Evolutionary conservation across 2,888 invertebrate genomes (phyloP), one percentile per base, ranked within the genome.

Genomic region (Polydesmus complanatus): DNA sequence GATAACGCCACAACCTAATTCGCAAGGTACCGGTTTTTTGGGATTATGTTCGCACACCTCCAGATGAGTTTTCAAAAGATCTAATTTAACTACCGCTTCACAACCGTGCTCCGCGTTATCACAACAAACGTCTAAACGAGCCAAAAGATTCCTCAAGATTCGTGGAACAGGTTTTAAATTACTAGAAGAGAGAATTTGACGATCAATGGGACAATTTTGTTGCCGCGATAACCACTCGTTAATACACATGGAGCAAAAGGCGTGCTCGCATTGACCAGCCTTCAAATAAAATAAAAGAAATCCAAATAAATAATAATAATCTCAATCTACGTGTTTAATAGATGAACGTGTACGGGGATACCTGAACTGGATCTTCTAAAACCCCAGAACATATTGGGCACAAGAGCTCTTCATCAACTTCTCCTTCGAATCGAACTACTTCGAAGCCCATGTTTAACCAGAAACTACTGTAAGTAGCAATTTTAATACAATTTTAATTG

Each of bases 381-480:
- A 96, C 95, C 66, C 90, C 89, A 65, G 92, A 90, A 77, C 95
- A 96, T 76, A 96, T 95, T 66, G 95, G 89, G 72, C 95, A 96
- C 69, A 95, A 83, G 65, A 96, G 80, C 78, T 96, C 96, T 79
- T 95, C 95, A 77, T 96, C 95, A 68, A 96, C 94, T 74, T 89
- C 89, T 71, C 91, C 91, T 78, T 90, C 86, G 80, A 96, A 95
- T 72, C 95, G 83, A 77, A 83, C 85, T 69, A 91, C 81, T 78
- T 95, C 95, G 80, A 88, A 95, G 71, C 95, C 95, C 95, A 96
- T 96, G n/a, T n/a, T n/a, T n/a, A n/a, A n/a, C n/a, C n/a, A n/a
- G n/a, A n/a, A n/a, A n/a, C n/a, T n/a, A n/a, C n/a, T n/a, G n/a
- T n/a, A n/a, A n/a, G n/a, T n/a, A n/a, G n/a, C n/a, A n/a, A n/a